A percentile compares a stretch with the other conserved stretches of the same genome.
These are phyloP conservation scores for Aphodius granarius DNA, from an alignment of 2,888 invertebrate species.

Conservation along the genomic window DNA sequence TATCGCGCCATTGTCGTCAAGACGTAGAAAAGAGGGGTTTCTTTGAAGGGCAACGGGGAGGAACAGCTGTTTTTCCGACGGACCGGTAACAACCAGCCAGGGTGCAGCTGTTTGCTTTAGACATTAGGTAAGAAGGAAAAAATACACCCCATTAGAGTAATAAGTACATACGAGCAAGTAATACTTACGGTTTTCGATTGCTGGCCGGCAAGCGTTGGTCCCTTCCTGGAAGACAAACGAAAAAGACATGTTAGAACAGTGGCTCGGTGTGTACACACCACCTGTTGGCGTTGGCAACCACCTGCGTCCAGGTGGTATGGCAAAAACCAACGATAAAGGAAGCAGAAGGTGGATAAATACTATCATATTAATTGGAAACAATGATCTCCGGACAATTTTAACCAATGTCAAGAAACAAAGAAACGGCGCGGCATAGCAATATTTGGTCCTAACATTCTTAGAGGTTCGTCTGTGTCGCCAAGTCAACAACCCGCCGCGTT, in stretches of 20 bases:
- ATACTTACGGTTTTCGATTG: neutral
- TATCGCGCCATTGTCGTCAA: neutral
- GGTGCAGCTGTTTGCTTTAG: neutral
- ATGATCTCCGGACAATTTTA: too few relatives aligned
- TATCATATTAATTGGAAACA: too few relatives aligned
- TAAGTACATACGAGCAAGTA: neutral
- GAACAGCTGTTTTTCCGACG: neutral
- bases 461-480: neutral
- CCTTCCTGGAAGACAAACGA: neutral
- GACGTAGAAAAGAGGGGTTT: neutral
- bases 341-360: neutral
- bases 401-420: neutral
- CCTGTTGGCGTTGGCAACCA: neutral
- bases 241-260: neutral
- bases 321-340: neutral
- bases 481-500: neutral
- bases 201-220: neutral
- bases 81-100: neutral
- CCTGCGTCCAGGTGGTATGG: neutral
- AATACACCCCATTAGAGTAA: neutral
- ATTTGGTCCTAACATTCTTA: neutral
- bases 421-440: neutral
- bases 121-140: neutral
- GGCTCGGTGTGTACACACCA: neutral
- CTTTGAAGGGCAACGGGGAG: too few relatives aligned